These are phyloP conservation scores for Apamea epomidion DNA, from an alignment of 2,888 invertebrate genomes.

Conservation along the genomic window DNA sequence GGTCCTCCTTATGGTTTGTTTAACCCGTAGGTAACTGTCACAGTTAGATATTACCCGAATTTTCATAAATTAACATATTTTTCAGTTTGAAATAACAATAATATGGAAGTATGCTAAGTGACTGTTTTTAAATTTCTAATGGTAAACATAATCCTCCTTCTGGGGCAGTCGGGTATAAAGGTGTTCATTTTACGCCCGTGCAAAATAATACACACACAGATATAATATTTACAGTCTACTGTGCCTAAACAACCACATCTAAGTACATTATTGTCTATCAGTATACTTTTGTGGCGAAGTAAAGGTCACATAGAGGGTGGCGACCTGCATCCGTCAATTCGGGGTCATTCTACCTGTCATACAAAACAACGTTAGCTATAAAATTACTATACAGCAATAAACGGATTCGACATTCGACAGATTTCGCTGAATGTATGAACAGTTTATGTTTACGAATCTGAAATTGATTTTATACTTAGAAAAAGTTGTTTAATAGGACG, in stretches of 20 bases:
- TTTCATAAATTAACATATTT: slow-evolving; percentile 49
- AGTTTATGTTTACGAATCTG: not conserved
- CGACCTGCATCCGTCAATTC: not conserved
- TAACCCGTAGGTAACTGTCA: slow-evolving; percentile 36
- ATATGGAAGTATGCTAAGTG: not conserved
- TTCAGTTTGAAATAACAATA: slow-evolving; percentile 8
- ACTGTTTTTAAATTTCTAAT: not conserved
- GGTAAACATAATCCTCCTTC: too few species aligned
- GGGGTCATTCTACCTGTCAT: not conserved
- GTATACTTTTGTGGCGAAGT: not conserved
- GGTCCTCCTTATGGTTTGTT: slow-evolving; percentile 22
- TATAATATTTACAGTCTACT: not conserved
- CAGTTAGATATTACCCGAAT: slow-evolving; percentile 37
- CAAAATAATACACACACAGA: not conserved
- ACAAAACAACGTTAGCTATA: not conserved
- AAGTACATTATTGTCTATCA: not conserved
- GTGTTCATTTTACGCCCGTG: not conserved
- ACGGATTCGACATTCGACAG: not conserved
- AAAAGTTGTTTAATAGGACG: not conserved
- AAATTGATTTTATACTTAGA: not conserved
- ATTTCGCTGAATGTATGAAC: not conserved
- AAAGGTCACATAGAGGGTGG: not conserved
- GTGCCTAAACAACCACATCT: not conserved
- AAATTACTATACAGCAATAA: not conserved
- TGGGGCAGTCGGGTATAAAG: not conserved